A percentile compares a stretch with the other conserved stretches of the same genome.
Evolutionary conservation across 2,888 invertebrate species (phyloP).

Genomic region (Trissoscelio sp.): DNA sequence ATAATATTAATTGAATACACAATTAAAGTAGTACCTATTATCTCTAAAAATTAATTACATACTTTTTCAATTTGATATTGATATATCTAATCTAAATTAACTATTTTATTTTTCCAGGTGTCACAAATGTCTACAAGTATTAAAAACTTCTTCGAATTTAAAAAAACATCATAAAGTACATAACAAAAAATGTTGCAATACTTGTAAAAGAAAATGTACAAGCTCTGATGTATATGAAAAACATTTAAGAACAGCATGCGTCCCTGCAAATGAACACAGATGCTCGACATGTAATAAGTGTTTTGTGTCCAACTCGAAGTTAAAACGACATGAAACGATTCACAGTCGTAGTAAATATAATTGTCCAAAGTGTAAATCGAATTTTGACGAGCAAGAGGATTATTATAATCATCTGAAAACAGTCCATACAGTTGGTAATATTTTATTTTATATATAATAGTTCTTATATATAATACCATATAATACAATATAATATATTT

Average conservation of each 20-base stretch:
- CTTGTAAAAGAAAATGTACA: slow-evolving; percentile 84
- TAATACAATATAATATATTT: too few relatives aligned
- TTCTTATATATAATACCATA: too few relatives aligned
- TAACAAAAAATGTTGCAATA: too few relatives aligned
- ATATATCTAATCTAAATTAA: too few relatives aligned
- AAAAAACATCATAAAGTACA: too few relatives aligned
- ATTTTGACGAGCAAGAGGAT: slow-evolving; percentile 84
- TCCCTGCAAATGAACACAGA: slow-evolving; percentile 79
- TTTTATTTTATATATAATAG: too few relatives aligned
- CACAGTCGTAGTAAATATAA: slow-evolving; percentile 73
- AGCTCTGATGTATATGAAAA: slow-evolving; percentile 85
- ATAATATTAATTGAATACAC: not conserved
- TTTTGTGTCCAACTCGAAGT: slow-evolving; percentile 84
- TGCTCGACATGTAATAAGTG: slow-evolving; percentile 85
- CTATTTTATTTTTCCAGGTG: too few relatives aligned
- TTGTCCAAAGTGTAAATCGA: slow-evolving; percentile 81
- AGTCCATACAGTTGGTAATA: slow-evolving; percentile 77
- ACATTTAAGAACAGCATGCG: slow-evolving; percentile 86
- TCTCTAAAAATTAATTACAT: too few relatives aligned
- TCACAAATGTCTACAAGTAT: too few relatives aligned
- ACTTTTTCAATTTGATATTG: too few relatives aligned
- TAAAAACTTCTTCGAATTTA: too few relatives aligned
- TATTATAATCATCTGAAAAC: slow-evolving; percentile 84
- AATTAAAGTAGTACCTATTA: not conserved
- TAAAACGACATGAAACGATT: slow-evolving; percentile 84